Evolutionary conservation across 2,113 vertebrate species (phyloP), one percentile per base, ranked within the genome.

Genomic region (Paralichthys olivaceus): DNA sequence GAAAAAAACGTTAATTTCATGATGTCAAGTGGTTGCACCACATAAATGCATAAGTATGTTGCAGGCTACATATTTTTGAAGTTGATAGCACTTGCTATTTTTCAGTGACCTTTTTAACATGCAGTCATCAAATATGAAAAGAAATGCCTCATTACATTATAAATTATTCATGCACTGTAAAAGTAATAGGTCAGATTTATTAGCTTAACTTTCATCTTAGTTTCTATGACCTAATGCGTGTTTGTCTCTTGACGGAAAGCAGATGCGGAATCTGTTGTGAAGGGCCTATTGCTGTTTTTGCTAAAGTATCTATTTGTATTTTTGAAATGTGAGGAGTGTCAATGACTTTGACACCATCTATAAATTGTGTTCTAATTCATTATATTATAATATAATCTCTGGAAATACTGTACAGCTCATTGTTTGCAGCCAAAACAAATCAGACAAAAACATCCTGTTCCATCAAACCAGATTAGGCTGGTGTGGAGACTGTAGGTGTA

Each of bases 401-500:
- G 47, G 17, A 25, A 25, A 63, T 49, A n/a, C 62, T 71, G 56
- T 32, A 12, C 8, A 60, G 65, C 58, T 71, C 13, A 53, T 77
- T 83, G 79, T 77, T 86, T 25, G 71, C 56, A 65, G 28, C 47
- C 23, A 22, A 45, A 60, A 58, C 17, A 9, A 5, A 5, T 4
- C 12, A 19, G 9, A 7, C 15, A 25, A 25, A 17, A 55, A 59
- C 17, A 28, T 2, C 2, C 25, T 75, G 54, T 82, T 89, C 22
- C 53, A 66, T 56, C 59, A 25, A 75, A 64, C 71, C 73, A 72
- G 79, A 84, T 84, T 80, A 90, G 14, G 45, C 54, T 49, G 45
- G 49, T 37, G 49, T 19, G 20, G 60, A 71, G 57, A 56, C 43
- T 75, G 57, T 61, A 69, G 62, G 55, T 83, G 55, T 72, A 34